Evolutionary conservation across 2,888 invertebrate species (phyloP), one percentile per base, ranked within the genome.

Genomic region (Lottia gigantea): DNA sequence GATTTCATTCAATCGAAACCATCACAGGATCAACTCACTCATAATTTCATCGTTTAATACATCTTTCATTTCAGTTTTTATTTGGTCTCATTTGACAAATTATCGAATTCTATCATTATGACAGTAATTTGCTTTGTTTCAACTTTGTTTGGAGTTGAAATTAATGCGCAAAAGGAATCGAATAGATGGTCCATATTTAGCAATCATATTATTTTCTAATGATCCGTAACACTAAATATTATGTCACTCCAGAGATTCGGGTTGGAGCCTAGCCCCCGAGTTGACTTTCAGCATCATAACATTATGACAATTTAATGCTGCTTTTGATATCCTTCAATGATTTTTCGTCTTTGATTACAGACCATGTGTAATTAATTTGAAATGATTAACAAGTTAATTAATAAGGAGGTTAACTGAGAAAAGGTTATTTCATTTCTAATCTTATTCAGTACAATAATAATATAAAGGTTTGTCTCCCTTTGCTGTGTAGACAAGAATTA

Each of bases 61-160:
- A 40, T 40, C 40, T 8, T 40, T 40, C 11, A 40, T 40, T 40
- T 40, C 8, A 8, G 7, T 40, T 8, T 40, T 40, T 40, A 40
- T 40, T 40, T 40, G 40, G 6, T 40, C 7, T 40, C 40, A 40
- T 8, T 40, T 40, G 40, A 40, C 40, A 40, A 6, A 40, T 40
- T 11, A 11, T 40, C 7, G 6, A 40, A 40, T 40, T 40, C 40
- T 40, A 40, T 40, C 40, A 55, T 23, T 19, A 23, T 23, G 55
- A 19, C 55, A 55, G 19, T 55, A 55, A 55, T 55, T 55, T 55
- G 19, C 55, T 55, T 55, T 55, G 55, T 55, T 12, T 55, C 19
- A 19, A 23, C 19, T 55, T 55, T 23, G 19, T n/a, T 23, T 23
- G 11, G 19, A 23, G 19, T 23, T 55, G 19, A 23, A 55, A 55